Base-by-base conservation (phyloP, 2,113 vertebrate species). In the Tachysurus fulvidraco region DNA sequence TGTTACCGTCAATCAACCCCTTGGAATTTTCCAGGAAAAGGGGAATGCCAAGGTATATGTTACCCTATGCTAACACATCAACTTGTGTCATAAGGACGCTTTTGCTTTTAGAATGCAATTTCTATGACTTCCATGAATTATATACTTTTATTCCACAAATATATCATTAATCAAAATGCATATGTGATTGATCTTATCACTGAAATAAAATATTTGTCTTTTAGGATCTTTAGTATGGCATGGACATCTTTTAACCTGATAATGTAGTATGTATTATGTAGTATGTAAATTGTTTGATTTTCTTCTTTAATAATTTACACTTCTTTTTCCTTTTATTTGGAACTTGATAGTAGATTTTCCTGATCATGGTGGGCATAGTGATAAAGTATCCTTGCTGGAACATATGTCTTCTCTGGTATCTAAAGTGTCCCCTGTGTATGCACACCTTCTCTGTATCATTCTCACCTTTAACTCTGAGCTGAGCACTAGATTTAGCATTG, bases 401-500 rank as follows among this genome's bases (percentile, higher is more conserved):
- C 41, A n/a, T 14, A 19, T 79, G 30, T 82, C 46, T n/a, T 46
- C 25, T 36, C 64, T 41, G 21, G 46, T 30, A 76, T 85, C 71
- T 57, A 13, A 82, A 64, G 23, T 83, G 23, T 83, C 30, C 28
- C 46, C 59, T 67, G 54, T 86, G 59, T 76, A 73, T 81, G 9
- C 4, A 13, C 19, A 54, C 65, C n/a, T 84, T 10, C 9, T 80
- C n/a, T 77, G 36, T 74, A 30, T 89, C 46, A 62, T 85, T 85
- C 83, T 94, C 93, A 99, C 98, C 97, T 95, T 99, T 99, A 88
- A 99, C 98, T 93, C 97, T 94, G 86, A 99, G 98, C 80, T 99
- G 97, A 91, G 98, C 98, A 30, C 94, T 93, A 0, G 98, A 97
- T 93, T 98, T 99, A 86, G 96, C 98, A 77, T 99, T 99, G 36